Base-by-base conservation (phyloP, 2,113 vertebrate genomes). In the Bagarius yarrelli region DNA sequence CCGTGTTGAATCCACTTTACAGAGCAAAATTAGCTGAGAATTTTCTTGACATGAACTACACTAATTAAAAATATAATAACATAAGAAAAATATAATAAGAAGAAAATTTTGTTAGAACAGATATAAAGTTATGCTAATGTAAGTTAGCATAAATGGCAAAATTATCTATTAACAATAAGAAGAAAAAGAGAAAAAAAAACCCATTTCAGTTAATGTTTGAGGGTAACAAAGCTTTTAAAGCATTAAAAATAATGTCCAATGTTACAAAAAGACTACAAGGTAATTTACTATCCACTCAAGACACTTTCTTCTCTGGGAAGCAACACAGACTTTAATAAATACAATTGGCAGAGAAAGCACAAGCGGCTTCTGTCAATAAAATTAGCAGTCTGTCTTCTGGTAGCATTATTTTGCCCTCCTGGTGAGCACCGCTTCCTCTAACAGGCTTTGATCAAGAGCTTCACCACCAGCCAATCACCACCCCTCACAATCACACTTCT, bases 381-480 rank as follows among this genome's bases (percentile, higher is more conserved):
- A 85, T 83, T 83, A 81, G 72, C 50, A 69, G 23, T 5, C 69
- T 44, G 61, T 77, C 76, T 44, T 66, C 73, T 80, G 47, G 34
- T 71, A 57, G 56, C 66, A 80, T 55, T 25, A 75, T 57, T 44
- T 8, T 78, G 66, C 66, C 81, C 84, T 78, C 87, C 60, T 32
- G 56, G 73, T 83, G 86, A 14, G 75, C 55, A 32, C 53, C 53
- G 36, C 30, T 57, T 74, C 55, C 79, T 87, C 61, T 79, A 87
- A 57, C 69, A 23, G 19, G 73, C 69, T 72, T 84, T 74, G 76
- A 80, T 81, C 81, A 85, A 89, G 78, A 61, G 76, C 76, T 80
- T 81, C 21, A 52, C 66, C 76, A 75, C 63, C 84, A 83, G 72
- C 78, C 80, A 80, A 84, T 82, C 76, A 81, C 19, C 11, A 74